Percentiles rank a stretch among this genome's conserved stretches.
phyloP scores from a whole-genome alignment of 2,888 invertebrate species.

The Rhingia rostrata region DNA sequence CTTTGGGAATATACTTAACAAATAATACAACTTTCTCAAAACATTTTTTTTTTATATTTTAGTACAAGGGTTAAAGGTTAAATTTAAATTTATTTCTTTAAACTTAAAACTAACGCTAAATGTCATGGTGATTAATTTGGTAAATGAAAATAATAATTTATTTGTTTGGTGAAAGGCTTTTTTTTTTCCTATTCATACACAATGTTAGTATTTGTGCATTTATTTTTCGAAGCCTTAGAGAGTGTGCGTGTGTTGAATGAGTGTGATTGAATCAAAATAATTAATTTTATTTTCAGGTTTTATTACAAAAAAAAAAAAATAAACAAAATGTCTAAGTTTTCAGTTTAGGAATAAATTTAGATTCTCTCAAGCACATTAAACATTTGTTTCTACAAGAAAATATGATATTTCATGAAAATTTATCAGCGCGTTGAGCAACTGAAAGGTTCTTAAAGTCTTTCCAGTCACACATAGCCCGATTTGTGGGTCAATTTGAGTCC shows the following conservation, averaged over 20 bases:
- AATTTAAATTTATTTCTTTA: conserved; percentile 37
- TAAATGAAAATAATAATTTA: conserved; percentile 6
- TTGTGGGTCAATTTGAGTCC: too few species aligned
- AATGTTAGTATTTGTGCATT: conserved; percentile 58
- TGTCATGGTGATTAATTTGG: conserved; percentile 53
- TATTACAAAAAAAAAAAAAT: neutral
- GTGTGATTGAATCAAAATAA: conserved; percentile 70
- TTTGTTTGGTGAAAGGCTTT: conserved; percentile 62
- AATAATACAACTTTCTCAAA: conserved; percentile 8
- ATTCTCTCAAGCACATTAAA: neutral
- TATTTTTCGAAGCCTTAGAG: conserved; percentile 57
- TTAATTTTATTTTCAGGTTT: conserved; percentile 37
- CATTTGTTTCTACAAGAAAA: too few species aligned
- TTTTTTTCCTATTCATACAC: conserved; percentile 39
- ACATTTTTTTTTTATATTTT: conserved; percentile 9
- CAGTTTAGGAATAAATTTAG: neutral
- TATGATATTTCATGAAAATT: too few species aligned
- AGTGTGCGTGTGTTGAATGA: conserved; percentile 73
- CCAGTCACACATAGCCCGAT: too few species aligned
- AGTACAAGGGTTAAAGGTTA: conserved; percentile 54
- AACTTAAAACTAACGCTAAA: conserved; percentile 58
- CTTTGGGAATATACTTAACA: conserved; percentile 55
- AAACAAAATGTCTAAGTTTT: conserved; percentile 1
- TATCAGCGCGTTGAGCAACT: too few species aligned
- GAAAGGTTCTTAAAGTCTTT: too few species aligned